Conservation (phyloP, 1,140 invertebrate genomes). For the Pseudomyrmex cubaensis region DNA sequence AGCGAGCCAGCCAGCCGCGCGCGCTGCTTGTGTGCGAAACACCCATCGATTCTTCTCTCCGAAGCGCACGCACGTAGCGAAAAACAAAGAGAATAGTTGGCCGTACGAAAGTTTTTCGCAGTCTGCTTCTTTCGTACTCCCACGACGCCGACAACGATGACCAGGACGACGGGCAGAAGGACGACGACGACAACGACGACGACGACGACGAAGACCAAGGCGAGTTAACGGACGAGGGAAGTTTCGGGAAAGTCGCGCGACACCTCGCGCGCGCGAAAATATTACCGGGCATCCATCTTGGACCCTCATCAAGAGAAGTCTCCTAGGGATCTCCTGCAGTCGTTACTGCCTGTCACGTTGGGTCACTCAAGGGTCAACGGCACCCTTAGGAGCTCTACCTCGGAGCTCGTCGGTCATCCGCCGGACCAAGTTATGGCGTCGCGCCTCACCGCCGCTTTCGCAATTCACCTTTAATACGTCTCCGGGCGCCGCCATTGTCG, state of each 20-base stretch:
- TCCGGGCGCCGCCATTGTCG: slow-evolving; percentile 70
- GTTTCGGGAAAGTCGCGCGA: slow-evolving; percentile 64
- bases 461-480: slow-evolving; percentile 78
- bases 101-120: slow-evolving; percentile 25
- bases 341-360: slow-evolving; percentile 77
- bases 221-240: slow-evolving; percentile 42
- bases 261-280: slow-evolving; percentile 75
- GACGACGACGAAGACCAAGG: not conserved
- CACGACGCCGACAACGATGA: slow-evolving; percentile 2
- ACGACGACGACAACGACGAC: slow-evolving; percentile 3
- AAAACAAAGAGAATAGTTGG: slow-evolving; percentile 14
- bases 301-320: slow-evolving; percentile 81
- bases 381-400: slow-evolving; percentile 75
- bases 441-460: slow-evolving; percentile 70
- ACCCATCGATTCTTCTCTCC: slow-evolving; percentile 13
- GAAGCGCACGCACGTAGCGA: slow-evolving; percentile 36
- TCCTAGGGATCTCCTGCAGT: slow-evolving; percentile 77
- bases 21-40: not conserved
- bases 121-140: slow-evolving; percentile 25
- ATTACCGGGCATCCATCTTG: slow-evolving; percentile 80
- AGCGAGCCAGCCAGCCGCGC: not conserved
- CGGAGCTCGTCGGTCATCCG: slow-evolving; percentile 75
- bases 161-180: not conserved
- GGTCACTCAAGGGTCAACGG: slow-evolving; percentile 80
- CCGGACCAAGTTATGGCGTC: slow-evolving; percentile 67